A percentile compares a stretch with the other conserved stretches of the same genome.
phyloP scores from a whole-genome alignment of 2,888 invertebrate species.

The Dorcus parallelipipedus region DNA sequence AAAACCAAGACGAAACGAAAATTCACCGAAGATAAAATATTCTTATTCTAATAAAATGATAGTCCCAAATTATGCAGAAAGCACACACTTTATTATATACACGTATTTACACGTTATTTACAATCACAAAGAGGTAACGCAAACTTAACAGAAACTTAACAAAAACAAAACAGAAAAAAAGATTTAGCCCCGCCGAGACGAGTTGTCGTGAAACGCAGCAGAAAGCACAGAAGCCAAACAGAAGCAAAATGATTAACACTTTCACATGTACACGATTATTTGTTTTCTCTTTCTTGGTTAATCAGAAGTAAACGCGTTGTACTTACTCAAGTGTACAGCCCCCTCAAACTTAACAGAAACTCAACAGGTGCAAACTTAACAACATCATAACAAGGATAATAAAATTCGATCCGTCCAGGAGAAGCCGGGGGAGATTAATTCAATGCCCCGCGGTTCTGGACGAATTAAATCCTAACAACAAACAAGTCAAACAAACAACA shows the following conservation, averaged over 20 bases:
- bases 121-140: constrained; percentile 8
- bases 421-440: too few relatives aligned
- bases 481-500: neutral
- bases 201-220: neutral
- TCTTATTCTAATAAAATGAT: neutral
- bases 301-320: constrained; percentile 9
- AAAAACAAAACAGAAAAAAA: constrained; percentile 7
- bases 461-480: too few relatives aligned
- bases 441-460: too few relatives aligned
- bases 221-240: neutral
- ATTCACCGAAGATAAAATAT: too few relatives aligned
- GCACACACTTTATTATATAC: constrained; percentile 5
- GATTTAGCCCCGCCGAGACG: neutral
- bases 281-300: neutral
- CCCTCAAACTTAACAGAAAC: constrained; percentile 18
- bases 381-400: constrained; percentile 1
- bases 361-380: constrained; percentile 7
- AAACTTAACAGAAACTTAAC: constrained; percentile 15
- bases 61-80: neutral
- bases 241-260: constrained; percentile 1
- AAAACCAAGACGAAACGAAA: too few relatives aligned
- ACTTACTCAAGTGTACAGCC: constrained; percentile 21
- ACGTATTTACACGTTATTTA: neutral
- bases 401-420: neutral
- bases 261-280: neutral